These are phyloP conservation scores for Linurgus olivaceus DNA, from an alignment of 2,797 vertebrate species.

Conservation along the genomic window DNA sequence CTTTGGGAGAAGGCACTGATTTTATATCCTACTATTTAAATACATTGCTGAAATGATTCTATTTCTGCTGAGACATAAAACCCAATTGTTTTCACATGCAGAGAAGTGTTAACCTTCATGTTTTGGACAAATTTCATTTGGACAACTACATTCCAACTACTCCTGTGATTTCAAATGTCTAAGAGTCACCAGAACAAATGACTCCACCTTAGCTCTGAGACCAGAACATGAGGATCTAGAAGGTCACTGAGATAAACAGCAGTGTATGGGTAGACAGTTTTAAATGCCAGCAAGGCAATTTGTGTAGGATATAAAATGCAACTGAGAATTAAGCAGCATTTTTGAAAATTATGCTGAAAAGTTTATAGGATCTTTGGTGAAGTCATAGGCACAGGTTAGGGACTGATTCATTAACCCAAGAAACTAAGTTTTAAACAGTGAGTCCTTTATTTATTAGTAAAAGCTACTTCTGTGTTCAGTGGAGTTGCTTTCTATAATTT, in stretches of 20 bases:
- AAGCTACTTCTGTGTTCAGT: neutral
- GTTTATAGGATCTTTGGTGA: neutral
- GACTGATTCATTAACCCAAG: neutral
- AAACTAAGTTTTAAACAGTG: neutral
- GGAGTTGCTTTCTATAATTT: neutral
- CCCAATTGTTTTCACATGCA: neutral
- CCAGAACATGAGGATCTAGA: neutral
- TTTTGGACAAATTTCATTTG: neutral
- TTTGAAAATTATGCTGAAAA: neutral
- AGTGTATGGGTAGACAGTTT: neutral
- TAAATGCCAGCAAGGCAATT: constrained; percentile 27
- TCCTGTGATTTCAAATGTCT: neutral
- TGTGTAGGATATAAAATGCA: neutral
- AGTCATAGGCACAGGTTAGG: neutral
- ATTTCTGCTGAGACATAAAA: neutral
- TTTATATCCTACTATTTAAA: neutral
- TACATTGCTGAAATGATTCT: neutral
- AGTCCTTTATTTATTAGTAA: neutral
- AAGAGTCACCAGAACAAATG: constrained; percentile 16
- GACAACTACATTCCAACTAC: constrained; percentile 4
- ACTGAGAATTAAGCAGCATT: neutral
- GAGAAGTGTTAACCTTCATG: neutral
- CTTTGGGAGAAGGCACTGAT: neutral
- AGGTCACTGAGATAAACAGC: constrained; percentile 23
- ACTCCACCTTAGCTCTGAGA: neutral